Evolutionary conservation across 2,888 invertebrate genomes (phyloP), one percentile per base, ranked within the genome.

Genomic region (Drosophila nr. perissopoda): DNA sequence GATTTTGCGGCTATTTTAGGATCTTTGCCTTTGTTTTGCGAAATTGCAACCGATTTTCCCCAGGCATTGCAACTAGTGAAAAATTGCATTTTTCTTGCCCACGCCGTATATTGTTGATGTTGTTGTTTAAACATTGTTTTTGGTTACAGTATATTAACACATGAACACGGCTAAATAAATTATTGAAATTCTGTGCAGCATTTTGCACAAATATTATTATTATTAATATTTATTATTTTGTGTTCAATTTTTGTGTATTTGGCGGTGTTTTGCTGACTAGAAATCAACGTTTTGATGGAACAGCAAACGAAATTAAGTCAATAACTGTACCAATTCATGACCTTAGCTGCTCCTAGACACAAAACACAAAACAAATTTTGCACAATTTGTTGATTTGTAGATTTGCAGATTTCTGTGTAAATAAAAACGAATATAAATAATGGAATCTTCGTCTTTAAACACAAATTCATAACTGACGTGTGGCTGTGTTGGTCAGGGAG

Each of bases 231-330:
- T 21, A 56, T 49, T 45, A 18, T 51, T 67, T 40, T 59, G 56
- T 34, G 21, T 63, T 67, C 21, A 31, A 40, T 45, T 69, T 70
- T 68, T 54, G 45, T 54, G 69, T 70, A 45, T 72, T 80, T 78
- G 57, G 59, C 16, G 16, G 16, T 51, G 52, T 48, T 89, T 89
- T 87, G 74, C 74, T 78, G 78, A 82, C 85, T 74, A 25, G 63
- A 84, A 87, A 76, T 74, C 83, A 53, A 29, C 58, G 62, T 51
- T 10, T 27, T 78, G 81, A 78, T 81, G 76, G 73, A 76, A 76
- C 67, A 78, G 64, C 76, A 77, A 74, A 67, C 76, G 62, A 77
- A 82, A 89, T 84, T 77, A 69, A 89, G 82, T 89, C 89, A 85
- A 85, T 87, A 89, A 78, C 73, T 84, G 77, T 25, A 48, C 49